These are phyloP conservation scores for Platycercus adscitus DNA, from an alignment of 2,113 vertebrate species.

Conservation along the genomic window DNA sequence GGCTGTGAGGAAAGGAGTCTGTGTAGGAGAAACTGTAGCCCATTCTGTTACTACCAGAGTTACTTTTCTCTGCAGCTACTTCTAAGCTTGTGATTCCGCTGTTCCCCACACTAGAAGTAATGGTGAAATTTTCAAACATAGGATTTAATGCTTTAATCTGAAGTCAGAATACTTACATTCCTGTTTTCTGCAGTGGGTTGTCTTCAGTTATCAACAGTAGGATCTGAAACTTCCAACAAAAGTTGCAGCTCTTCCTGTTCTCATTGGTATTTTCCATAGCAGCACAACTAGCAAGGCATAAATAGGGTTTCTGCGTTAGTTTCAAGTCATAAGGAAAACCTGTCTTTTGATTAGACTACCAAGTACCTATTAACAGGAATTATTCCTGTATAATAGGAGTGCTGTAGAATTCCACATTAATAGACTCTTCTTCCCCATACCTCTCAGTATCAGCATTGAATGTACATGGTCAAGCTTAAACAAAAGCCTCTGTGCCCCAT, in stretches of 20 bases:
- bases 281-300: not conserved
- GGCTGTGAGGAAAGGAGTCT: not conserved
- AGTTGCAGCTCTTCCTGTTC: not conserved
- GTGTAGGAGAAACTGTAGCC: not conserved
- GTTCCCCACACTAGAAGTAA: not conserved
- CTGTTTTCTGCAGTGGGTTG: not conserved
- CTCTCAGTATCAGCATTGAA: not conserved
- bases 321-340: not conserved
- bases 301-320: not conserved
- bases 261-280: not conserved
- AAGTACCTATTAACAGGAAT: not conserved
- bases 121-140: not conserved
- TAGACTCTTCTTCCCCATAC: not conserved
- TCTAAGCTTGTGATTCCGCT: not conserved
- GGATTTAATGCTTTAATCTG: not conserved
- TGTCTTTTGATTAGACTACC: not conserved
- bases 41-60: not conserved
- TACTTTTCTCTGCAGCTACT: not conserved
- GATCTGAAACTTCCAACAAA: not conserved
- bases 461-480: not conserved
- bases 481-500: not conserved
- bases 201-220: not conserved
- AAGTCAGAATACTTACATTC: not conserved
- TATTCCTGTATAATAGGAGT: not conserved
- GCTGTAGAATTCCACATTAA: not conserved